Base-by-base conservation (phyloP, 1,140 invertebrate genomes). In the Popillia japonica region DNA sequence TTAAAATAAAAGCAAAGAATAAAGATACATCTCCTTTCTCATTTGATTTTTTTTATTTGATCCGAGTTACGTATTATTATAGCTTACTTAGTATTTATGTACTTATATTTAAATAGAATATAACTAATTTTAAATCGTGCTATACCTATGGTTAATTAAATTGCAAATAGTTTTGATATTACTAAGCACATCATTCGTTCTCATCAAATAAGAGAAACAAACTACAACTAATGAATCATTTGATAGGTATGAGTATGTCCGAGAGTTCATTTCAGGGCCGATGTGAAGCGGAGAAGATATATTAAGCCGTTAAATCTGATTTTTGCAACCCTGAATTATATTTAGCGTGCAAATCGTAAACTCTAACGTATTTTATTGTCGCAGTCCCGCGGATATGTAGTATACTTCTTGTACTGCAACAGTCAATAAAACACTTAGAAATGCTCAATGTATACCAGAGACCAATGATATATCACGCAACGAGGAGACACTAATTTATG, bases 241-340 rank as follows among this genome's bases (percentile, higher is more conserved):
- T 68, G 9, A 17, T 68, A 68, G 20, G 61, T 68, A 68, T 34
- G 61, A 34, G 20, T 7, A 22, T 68, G 11, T 68, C 61, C 27
- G 61, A 68, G 61, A 68, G 61, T 27, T 68, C 27, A 68, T 8
- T 68, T 68, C 61, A 68, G 61, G 61, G 61, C 22, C 61, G 61
- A 68, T 20, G 27, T 22, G 27, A 68, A 68, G 7, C 61, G 27
- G 61, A 68, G 61, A 68, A 68, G 61, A 68, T 68, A 68, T 68
- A 68, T 68, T 68, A 68, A 68, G 61, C 61, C 61, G 61, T 68
- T 68, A 68, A 68, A 68, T 68, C 8, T 22, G 22, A 68, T 34
- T 68, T 68, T 68, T 68, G 20, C 61, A 68, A 68, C 61, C 61
- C 61, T 68, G 61, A 68, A 34, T 23, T 68, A 34, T 68, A 68